These are phyloP conservation scores for Cheiracanthium punctorium DNA, from an alignment of 2,888 invertebrate species.

Conservation along the genomic window DNA sequence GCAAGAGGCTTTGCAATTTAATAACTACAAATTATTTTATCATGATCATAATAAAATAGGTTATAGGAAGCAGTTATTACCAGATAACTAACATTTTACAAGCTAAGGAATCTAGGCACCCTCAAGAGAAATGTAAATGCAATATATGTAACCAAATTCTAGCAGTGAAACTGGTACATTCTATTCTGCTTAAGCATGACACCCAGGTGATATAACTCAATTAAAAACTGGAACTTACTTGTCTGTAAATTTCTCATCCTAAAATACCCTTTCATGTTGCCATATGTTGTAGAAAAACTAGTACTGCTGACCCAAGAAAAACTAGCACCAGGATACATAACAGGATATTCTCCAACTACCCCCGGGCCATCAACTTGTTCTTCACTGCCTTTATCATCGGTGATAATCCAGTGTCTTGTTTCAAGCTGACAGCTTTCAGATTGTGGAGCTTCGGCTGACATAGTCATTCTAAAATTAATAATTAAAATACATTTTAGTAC, in stretches of 20 bases:
- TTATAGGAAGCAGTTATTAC: too few relatives aligned
- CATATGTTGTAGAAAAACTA: conserved; percentile 73
- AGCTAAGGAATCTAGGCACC: too few relatives aligned
- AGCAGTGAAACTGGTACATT: too few relatives aligned
- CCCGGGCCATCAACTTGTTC: conserved; percentile 74
- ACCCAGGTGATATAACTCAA: too few relatives aligned
- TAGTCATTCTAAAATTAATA: conserved; percentile 73
- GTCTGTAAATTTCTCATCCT: conserved; percentile 73
- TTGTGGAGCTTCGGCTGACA: conserved; percentile 73
- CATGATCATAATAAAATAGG: too few relatives aligned
- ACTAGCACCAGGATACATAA: conserved; percentile 74
- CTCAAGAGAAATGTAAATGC: too few relatives aligned
- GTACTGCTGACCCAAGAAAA: conserved; percentile 75
- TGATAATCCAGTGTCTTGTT: conserved; percentile 75
- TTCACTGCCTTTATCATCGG: conserved; percentile 73
- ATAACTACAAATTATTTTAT: too few relatives aligned
- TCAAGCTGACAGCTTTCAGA: conserved; percentile 73
- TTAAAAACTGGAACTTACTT: conserved; percentile 69
- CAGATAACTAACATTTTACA: too few relatives aligned
- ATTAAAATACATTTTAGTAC: too few relatives aligned
- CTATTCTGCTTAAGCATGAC: too few relatives aligned
- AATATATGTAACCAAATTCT: too few relatives aligned
- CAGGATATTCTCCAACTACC: conserved; percentile 75
- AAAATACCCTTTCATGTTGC: conserved; percentile 74
- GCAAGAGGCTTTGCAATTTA: too few relatives aligned